Evolutionary conservation across 2,113 vertebrate genomes (phyloP).

Genomic region (Brachyhypopomus occidentalis): DNA sequence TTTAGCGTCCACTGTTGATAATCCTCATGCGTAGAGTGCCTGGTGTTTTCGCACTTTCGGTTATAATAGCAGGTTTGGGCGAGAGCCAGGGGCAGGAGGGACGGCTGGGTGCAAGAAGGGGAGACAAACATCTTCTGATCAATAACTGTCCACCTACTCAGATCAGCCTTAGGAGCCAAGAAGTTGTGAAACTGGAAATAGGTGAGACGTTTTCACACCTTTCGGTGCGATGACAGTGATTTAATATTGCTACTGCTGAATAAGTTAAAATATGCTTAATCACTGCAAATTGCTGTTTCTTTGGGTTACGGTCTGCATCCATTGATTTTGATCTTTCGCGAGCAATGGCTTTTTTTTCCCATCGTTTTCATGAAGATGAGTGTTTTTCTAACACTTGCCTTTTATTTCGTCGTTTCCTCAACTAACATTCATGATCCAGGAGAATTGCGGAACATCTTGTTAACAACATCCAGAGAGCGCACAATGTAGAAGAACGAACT

Average conservation of each 20-base stretch:
- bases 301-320: not conserved
- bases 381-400: not conserved
- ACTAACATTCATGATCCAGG: not conserved
- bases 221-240: not conserved
- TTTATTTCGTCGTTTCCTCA: not conserved
- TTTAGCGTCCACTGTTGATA: slow-evolving; percentile 27
- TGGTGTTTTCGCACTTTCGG: slow-evolving; percentile 4
- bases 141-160: slow-evolving; percentile 6
- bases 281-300: not conserved
- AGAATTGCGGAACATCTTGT: not conserved
- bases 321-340: not conserved
- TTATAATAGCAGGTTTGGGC: slow-evolving; percentile 33
- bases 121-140: not conserved
- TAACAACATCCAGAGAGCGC: not conserved
- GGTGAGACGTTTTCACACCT: not conserved
- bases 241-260: not conserved
- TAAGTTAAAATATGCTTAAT: not conserved
- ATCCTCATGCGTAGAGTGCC: slow-evolving; percentile 20
- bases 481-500: slow-evolving; percentile 6
- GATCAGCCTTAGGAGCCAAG: slow-evolving; percentile 5
- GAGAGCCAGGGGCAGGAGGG: not conserved
- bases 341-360: not conserved
- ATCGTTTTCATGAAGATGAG: not conserved
- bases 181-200: not conserved
- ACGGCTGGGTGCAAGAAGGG: not conserved